Base-by-base conservation (phyloP, 2,113 vertebrate species). In the Campylomormyrus numenius region DNA sequence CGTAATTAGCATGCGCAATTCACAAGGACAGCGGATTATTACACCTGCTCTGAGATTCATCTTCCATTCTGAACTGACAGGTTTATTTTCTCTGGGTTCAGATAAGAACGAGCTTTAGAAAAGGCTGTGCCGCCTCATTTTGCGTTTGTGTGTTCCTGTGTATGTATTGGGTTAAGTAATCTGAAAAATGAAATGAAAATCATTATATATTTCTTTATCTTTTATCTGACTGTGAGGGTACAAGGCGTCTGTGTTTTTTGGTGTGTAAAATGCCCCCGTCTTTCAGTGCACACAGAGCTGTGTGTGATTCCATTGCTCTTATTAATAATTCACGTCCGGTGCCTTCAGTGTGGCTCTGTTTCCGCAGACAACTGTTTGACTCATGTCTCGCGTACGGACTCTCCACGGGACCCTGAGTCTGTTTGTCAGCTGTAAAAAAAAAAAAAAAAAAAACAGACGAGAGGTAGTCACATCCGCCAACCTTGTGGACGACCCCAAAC, bases 401-500 rank as follows among this genome's bases (percentile, higher is more conserved):
- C 70, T 77, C 70, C 31, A 15, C 31, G 35, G 70, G 24, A 77
- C 70, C 70, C 10, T 2, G 70, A 77, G 3, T 39, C 80, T 84
- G 80, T 88, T 58, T 88, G 89, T 90, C 83, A 89, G 89, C 70
- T 89, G 88, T 84, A 66, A 87, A 85, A 88, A 49, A 84, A 88
- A 89, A 85, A 66, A 87, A 84, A 89, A 88, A 83, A 88, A 70
- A 85, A 70, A 85, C 53, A 88, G 70, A 66, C 27, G 17, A 77
- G n/a, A 83, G 83, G 83, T 48, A 88, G 83, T 88, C 77, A 80
- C n/a, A 85, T 88, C 62, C 66, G 9, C 85, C 88, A 90, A 92
- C 91, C 92, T 92, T 92, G 88, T 91, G 85, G 17, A 56, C 17
- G 89, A 92, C 62, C 48, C 62, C 85, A 90, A 49, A 89, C 46